phyloP scores from a whole-genome alignment of 2,888 invertebrate species.

The Protonemura montana region DNA sequence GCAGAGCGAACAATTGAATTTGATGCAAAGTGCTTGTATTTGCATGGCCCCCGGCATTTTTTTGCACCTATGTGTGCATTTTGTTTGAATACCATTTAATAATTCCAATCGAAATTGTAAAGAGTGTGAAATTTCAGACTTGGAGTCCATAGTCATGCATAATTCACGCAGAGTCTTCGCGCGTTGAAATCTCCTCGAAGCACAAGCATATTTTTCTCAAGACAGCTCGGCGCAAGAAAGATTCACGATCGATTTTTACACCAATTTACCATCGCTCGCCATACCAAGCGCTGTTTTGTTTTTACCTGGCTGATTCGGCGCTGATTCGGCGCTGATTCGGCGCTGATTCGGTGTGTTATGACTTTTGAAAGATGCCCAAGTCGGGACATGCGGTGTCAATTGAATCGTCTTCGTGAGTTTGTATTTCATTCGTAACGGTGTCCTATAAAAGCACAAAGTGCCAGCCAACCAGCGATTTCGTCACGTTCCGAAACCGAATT shows the following conservation, averaged over 20 bases:
- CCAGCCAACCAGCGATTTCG: background rate
- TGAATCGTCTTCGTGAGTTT: constrained; percentile 27
- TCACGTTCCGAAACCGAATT: constrained; percentile 24
- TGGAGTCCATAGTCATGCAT: background rate
- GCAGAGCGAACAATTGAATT: background rate
- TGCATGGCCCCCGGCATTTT: background rate
- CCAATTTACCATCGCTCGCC: background rate
- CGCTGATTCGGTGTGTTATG: background rate
- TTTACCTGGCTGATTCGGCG: background rate
- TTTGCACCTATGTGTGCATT: background rate
- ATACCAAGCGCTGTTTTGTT: background rate
- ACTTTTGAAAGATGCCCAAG: background rate
- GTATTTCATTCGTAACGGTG: constrained; percentile 25
- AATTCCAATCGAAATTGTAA: background rate
- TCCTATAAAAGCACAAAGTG: background rate
- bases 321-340: background rate
- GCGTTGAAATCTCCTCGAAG: background rate
- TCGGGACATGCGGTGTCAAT: constrained; percentile 16
- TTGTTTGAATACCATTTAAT: background rate
- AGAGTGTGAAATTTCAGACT: background rate
- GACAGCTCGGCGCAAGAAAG: background rate
- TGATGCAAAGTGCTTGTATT: background rate
- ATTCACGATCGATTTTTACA: background rate
- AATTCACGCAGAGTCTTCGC: background rate
- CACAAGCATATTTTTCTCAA: background rate